Base-by-base conservation (phyloP, 2,888 invertebrate genomes). In the Ceraclea dissimilis region DNA sequence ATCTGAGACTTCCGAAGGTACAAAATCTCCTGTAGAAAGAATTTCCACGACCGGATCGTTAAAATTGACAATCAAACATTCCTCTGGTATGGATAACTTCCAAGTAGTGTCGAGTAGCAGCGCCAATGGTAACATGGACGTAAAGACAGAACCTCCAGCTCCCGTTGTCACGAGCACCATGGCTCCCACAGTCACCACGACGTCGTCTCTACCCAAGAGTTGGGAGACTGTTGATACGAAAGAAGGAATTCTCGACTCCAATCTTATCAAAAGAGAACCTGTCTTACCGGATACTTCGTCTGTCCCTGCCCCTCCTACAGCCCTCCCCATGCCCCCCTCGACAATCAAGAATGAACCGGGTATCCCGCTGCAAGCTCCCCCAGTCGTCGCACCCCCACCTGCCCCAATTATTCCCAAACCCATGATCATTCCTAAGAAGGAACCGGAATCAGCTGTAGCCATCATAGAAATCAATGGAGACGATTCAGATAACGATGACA, bases 381-480 rank as follows among this genome's bases (percentile, higher is more conserved):
- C 52, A 16, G 19, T 5, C 8, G 22, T n/a, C 11, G 17, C 17
- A 6, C 47, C 22, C 2, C 49, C 53, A 52, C 46, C 53, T n/a
- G 57, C 59, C 52, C 65, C 68, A 16, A 52, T 52, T n/a, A 63
- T 65, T 34, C 66, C 68, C 10, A 58, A 56, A 33, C 59, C 59
- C 18, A 59, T 59, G 49, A 39, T 59, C 1, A 57, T 56, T 51
- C 56, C 62, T 10, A 68, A 67, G 62, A 61, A 65, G 2, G 63
- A 65, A 19, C 62, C 66, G 2, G 58, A 63, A 54, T 33, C 65
- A 2, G 64, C 66, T 47, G 62, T 65, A 1, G 69, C 69, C 21
- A 65, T 77, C 19, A 76, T 77, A 61, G 74, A 76, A 64, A 75
- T 76, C 71, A 65, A 70, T 73, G 65, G 71, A 67, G 21, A 66